A percentile compares a stretch with the other conserved stretches of the same genome.
Evolutionary conservation across 2,797 vertebrate genomes (phyloP).

Genomic region (Euthynnus affinis): DNA sequence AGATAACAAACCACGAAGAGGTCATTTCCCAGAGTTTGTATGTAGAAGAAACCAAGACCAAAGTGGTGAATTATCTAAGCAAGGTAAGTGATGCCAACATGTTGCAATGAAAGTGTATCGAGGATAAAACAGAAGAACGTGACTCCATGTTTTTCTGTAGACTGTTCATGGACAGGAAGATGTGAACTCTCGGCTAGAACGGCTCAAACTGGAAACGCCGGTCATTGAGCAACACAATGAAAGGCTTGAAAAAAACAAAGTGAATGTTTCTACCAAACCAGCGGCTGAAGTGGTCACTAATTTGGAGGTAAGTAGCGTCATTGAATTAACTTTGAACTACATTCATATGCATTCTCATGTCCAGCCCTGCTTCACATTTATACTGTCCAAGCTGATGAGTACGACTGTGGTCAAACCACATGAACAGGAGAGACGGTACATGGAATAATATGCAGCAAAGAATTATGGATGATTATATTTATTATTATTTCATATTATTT

Average conservation of each 20-base stretch:
- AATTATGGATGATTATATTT: neutral
- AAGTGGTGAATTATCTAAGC: slow-evolving; percentile 93
- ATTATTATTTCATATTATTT: neutral
- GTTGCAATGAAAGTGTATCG: neutral
- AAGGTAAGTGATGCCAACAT: slow-evolving; percentile 86
- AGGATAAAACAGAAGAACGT: neutral
- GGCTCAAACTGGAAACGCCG: slow-evolving; percentile 84
- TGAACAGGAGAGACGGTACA: neutral
- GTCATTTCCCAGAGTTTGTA: slow-evolving; percentile 92
- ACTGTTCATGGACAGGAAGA: slow-evolving; percentile 78
- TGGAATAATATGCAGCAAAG: neutral
- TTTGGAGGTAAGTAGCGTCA: slow-evolving; percentile 66
- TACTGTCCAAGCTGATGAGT: neutral
- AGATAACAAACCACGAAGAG: slow-evolving; percentile 95
- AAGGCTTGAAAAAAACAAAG: slow-evolving; percentile 56
- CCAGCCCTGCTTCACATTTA: neutral
- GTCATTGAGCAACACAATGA: slow-evolving; percentile 74
- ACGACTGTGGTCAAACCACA: neutral
- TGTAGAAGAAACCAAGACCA: slow-evolving; percentile 89
- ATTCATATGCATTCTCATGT: neutral
- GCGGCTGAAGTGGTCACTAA: slow-evolving; percentile 39
- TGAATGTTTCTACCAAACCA: slow-evolving; percentile 2
- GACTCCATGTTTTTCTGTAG: slow-evolving; percentile 55
- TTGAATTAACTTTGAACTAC: neutral
- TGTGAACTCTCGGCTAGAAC: slow-evolving; percentile 77